These are phyloP conservation scores for Syngnathoides biaculeatus DNA, from an alignment of 2,113 vertebrate species.

Conservation along the genomic window DNA sequence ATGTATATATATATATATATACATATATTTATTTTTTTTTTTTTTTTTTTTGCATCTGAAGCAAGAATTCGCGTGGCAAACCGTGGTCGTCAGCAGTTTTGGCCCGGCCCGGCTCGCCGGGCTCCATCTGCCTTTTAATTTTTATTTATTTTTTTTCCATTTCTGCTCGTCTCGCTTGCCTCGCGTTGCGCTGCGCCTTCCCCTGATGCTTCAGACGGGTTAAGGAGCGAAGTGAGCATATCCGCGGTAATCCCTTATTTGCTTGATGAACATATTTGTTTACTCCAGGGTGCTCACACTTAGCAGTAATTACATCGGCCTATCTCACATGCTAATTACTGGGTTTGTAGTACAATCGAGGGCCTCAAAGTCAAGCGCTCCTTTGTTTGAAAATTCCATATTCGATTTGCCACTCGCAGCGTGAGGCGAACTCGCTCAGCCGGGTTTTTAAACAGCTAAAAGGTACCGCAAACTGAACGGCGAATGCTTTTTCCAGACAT, in stretches of 20 bases:
- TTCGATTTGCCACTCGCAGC: conserved; percentile 1
- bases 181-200: conserved; percentile 51
- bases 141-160: conserved; percentile 27
- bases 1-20: no score
- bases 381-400: conserved; percentile 21
- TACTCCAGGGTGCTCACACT: conserved; percentile 62
- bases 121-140: conserved; percentile 3
- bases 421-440: background rate
- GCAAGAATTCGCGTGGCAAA: conserved; percentile 50
- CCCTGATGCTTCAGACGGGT: conserved; percentile 64
- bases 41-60: conserved; percentile 48
- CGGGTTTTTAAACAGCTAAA: background rate
- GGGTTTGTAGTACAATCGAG: conserved; percentile 62
- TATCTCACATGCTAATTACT: conserved; percentile 66
- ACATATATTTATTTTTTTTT: no score
- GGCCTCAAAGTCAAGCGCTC: conserved; percentile 55
- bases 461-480: background rate
- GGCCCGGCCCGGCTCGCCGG: conserved; percentile 37
- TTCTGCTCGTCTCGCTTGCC: conserved; percentile 43
- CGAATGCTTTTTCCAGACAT: background rate
- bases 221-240: conserved; percentile 66
- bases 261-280: conserved; percentile 74
- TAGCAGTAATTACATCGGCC: conserved; percentile 66
- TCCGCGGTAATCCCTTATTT: conserved; percentile 72
- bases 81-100: conserved; percentile 63